phyloP scores from a whole-genome alignment of 2,888 invertebrate genomes.

The Laothoe populi region DNA sequence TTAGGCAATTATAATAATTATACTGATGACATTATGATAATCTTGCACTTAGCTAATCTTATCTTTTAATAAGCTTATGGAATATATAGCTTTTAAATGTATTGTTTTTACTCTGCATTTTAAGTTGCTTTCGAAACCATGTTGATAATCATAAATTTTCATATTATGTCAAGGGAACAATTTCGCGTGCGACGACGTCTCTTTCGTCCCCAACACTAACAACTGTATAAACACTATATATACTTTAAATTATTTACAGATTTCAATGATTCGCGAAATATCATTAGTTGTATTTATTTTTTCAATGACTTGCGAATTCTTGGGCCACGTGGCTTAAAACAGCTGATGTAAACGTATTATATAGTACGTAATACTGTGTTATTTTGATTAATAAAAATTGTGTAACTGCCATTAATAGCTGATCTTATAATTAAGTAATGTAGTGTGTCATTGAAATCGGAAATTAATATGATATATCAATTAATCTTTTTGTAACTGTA shows the following conservation, averaged over 20 bases:
- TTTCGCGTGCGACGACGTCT: not conserved
- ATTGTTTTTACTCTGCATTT: not conserved
- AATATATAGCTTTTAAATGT: not conserved
- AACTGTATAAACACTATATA: constrained; percentile 1
- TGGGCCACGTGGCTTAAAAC: constrained; percentile 9
- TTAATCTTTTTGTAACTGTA: no score
- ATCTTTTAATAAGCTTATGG: not conserved
- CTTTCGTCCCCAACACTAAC: not conserved
- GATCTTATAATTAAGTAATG: no score
- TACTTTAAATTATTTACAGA: not conserved
- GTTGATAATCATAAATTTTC: not conserved
- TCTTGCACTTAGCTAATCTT: not conserved
- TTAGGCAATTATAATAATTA: not conserved
- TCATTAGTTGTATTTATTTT: not conserved
- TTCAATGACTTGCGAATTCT: not conserved
- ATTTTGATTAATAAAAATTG: not conserved
- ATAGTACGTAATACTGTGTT: constrained; percentile 29
- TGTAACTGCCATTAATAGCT: no score
- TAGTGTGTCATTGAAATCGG: no score
- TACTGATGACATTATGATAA: not conserved
- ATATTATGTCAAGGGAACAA: not conserved
- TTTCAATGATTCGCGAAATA: constrained; percentile 11
- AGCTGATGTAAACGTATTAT: constrained; percentile 42
- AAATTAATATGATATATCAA: no score
- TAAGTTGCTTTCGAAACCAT: not conserved